A percentile compares a stretch with the other conserved stretches of the same genome.
Evolutionary conservation across 2,113 vertebrate genomes (phyloP).

Genomic region (Limnothrissa miodon): DNA sequence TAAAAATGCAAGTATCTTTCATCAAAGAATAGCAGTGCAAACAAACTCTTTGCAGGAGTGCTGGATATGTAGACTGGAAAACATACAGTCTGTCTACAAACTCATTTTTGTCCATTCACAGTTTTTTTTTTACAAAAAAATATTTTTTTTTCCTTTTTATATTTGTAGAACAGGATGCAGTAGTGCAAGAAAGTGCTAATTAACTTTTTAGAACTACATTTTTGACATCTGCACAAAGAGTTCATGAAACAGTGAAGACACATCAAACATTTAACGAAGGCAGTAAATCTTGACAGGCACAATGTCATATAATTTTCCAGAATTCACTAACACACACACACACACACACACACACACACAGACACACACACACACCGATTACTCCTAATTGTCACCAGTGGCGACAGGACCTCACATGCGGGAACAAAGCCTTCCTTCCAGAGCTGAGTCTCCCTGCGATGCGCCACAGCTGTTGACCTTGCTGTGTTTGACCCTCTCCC

Average conservation of each 20-base stretch:
- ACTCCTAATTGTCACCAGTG: conserved; percentile 72
- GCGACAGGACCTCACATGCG: conserved; percentile 53
- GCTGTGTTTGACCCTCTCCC: conserved; percentile 57
- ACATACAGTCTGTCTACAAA: neutral
- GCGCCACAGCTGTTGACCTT: conserved; percentile 58
- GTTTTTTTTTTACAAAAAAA: neutral
- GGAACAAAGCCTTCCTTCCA: conserved; percentile 61
- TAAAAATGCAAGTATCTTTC: neutral
- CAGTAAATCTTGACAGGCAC: neutral
- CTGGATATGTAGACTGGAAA: neutral
- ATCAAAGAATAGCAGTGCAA: neutral
- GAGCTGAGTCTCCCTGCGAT: conserved; percentile 55
- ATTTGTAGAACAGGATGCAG: neutral
- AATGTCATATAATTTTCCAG: neutral
- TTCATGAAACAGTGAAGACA: neutral
- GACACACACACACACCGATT: conserved; percentile 43
- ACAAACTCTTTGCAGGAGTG: neutral
- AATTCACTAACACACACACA: neutral
- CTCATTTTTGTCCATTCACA: neutral
- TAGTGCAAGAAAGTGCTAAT: neutral
- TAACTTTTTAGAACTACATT: neutral
- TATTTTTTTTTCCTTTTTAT: neutral
- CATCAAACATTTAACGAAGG: neutral
- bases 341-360: neutral
- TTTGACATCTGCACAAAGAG: conserved; percentile 7